Base-by-base conservation (phyloP, 2,888 invertebrate species). In the Xanthia icteritia region DNA sequence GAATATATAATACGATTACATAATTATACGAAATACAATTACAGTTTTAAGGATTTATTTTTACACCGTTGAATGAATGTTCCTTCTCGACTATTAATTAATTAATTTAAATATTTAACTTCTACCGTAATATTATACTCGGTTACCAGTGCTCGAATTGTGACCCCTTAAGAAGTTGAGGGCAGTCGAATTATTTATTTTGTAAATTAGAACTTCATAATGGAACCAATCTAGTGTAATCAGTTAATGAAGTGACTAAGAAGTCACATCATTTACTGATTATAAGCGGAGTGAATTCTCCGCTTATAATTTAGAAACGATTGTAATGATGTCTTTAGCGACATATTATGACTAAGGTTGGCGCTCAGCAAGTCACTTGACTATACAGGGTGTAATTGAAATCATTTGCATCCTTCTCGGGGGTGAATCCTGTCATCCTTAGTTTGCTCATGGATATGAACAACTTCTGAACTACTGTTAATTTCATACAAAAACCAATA, bases 101-200 rank as follows among this genome's bases (percentile, higher is more conserved):
- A 36, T 51, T 79, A 27, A 69, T 42, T 69, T 69, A 42, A 60
- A 20, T 60, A 5, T 48, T 48, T 54, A 31, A 8, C 72, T n/a
- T 73, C n/a, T 72, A 36, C 9, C 5, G 6, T 39, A 15, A 31
- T 39, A 11, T 39, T 39, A 31, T 63, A 60, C 48, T 79, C 42
- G 48, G 15, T 31, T 48, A 48, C n/a, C 36, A 54, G 51, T 27
- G 61, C 80, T 56, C 72, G 80, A 71, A 56, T 79, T 39, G 20
- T 69, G 11, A 17, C 11, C 48, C 20, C 4, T 60, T 51, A 73
- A 3, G 17, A 39, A 39, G 31, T 31, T 31, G 15, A 36, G 4
- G 13, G 8, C 15, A 15, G 15, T 1, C 20, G 3, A 51, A 39
- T 39, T 8, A 58, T 51, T 31, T 51, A n/a, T 58, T n/a, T 56